Conservation (phyloP, 2,113 vertebrate genomes). For the Ctenomys sociabilis region DNA sequence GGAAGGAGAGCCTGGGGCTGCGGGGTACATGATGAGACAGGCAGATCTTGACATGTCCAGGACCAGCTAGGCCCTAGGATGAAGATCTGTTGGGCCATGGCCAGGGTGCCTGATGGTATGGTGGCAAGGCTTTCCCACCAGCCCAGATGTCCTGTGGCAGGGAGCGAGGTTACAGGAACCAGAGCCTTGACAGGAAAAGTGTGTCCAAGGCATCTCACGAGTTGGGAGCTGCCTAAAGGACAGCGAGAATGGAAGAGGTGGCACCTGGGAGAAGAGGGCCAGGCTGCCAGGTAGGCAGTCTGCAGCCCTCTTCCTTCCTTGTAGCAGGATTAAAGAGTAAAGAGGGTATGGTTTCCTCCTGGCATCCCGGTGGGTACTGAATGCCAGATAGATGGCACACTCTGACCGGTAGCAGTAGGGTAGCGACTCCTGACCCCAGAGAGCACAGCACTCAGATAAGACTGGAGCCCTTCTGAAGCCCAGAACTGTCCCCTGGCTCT, state of each 20-base stretch:
- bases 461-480: neutral
- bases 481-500: accelerated
- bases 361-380: neutral
- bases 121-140: neutral
- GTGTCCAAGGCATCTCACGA: neutral
- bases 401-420: neutral
- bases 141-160: neutral
- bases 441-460: neutral
- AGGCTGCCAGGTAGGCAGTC: neutral
- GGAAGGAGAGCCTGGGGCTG: neutral
- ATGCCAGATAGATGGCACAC: neutral
- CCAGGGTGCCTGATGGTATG: neutral
- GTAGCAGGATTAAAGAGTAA: neutral
- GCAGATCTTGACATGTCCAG: neutral
- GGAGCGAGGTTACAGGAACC: neutral
- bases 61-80: neutral
- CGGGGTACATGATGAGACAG: neutral
- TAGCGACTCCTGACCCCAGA: neutral
- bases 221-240: neutral
- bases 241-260: neutral
- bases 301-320: neutral
- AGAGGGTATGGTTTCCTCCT: neutral
- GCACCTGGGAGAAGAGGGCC: neutral
- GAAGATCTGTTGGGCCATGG: neutral
- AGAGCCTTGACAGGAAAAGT: neutral